phyloP scores from a whole-genome alignment of 2,888 invertebrate genomes.

The Boloria euphrosyne region DNA sequence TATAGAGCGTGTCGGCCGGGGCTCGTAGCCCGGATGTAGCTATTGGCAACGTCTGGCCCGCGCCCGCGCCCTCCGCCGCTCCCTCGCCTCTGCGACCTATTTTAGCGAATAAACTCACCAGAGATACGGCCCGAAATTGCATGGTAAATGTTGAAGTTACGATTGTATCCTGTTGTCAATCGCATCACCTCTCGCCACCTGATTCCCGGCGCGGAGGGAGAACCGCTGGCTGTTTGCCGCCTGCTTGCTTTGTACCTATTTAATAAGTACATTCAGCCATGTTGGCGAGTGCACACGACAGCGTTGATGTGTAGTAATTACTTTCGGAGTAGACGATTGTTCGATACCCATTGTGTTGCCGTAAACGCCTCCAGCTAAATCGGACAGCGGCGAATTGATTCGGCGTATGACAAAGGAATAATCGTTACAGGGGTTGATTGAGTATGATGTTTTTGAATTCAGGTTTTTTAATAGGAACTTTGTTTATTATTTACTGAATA shows the following conservation, averaged over 20 bases:
- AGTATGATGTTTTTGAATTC: conserved; percentile 28
- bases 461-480: conserved; percentile 8
- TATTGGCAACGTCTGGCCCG: conserved; percentile 52
- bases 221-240: conserved; percentile 46
- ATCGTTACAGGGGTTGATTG: conserved; percentile 33
- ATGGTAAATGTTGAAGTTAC: conserved; percentile 40
- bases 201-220: conserved; percentile 50
- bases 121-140: conserved; percentile 44
- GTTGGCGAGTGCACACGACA: conserved; percentile 50
- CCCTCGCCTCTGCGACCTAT: conserved; percentile 38
- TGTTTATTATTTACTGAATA: not conserved
- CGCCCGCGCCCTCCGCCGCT: conserved; percentile 23
- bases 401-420: conserved; percentile 37
- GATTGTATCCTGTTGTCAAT: conserved; percentile 48
- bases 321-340: conserved; percentile 48
- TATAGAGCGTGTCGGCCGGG: conserved; percentile 46
- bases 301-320: conserved; percentile 54
- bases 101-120: conserved; percentile 41
- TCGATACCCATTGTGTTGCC: conserved; percentile 43
- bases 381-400: conserved; percentile 43
- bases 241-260: conserved; percentile 50
- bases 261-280: conserved; percentile 51
- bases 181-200: conserved; percentile 55
- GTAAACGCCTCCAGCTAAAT: conserved; percentile 42
- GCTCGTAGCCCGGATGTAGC: conserved; percentile 54